Evolutionary conservation across 2,797 vertebrate genomes (phyloP).

Genomic region (Telmatherina bonti): DNA sequence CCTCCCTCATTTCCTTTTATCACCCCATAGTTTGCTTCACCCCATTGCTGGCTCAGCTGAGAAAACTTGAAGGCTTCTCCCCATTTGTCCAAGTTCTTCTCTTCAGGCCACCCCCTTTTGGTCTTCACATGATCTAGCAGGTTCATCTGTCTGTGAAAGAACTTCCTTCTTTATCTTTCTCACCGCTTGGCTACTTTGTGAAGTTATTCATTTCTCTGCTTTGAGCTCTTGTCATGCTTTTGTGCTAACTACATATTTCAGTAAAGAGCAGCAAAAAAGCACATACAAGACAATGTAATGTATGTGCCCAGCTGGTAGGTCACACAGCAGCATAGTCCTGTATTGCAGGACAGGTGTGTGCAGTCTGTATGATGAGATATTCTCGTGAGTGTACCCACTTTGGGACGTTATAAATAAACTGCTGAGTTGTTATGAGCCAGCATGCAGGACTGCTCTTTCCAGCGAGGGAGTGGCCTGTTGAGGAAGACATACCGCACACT

Average conservation of each 20-base stretch:
- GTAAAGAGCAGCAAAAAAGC: constrained; percentile 7
- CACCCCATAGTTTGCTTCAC: constrained; percentile 63
- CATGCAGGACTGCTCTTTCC: constrained; percentile 65
- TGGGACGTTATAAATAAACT: constrained; percentile 79
- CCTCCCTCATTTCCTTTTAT: constrained; percentile 62
- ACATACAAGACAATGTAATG: constrained; percentile 13
- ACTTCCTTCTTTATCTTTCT: not conserved
- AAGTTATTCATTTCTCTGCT: constrained; percentile 3
- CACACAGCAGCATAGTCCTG: constrained; percentile 34
- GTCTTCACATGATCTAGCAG: constrained; percentile 39
- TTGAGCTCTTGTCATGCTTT: not conserved
- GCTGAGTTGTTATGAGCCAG: constrained; percentile 78
- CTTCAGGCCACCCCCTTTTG: constrained; percentile 2
- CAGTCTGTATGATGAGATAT: constrained; percentile 54
- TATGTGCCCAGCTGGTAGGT: constrained; percentile 47
- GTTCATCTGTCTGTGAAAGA: constrained; percentile 25
- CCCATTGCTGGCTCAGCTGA: constrained; percentile 58
- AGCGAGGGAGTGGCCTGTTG: constrained; percentile 59
- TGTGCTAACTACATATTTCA: constrained; percentile 6
- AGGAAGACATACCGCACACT: constrained; percentile 51
- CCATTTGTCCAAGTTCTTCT: constrained; percentile 25
- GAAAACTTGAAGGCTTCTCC: constrained; percentile 58
- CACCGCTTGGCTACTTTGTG: constrained; percentile 7
- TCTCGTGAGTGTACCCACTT: constrained; percentile 60
- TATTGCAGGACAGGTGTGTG: constrained; percentile 68